Evolutionary conservation across 2,888 invertebrate species (phyloP), one percentile per base, ranked within the genome.

Genomic region (Automeris io): DNA sequence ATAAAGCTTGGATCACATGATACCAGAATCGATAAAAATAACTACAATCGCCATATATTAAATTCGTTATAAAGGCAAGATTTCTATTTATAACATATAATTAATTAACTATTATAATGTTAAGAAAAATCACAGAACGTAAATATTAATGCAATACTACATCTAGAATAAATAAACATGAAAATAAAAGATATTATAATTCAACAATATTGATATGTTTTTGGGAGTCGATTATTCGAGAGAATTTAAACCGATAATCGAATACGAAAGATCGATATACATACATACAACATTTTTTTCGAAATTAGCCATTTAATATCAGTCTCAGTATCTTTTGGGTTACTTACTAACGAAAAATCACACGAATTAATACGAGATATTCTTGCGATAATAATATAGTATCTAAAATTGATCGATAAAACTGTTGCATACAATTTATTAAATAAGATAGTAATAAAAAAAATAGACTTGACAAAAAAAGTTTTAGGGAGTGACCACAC

Each of bases 1-100:
- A n/a, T n/a, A n/a, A n/a, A n/a, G n/a, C n/a, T n/a, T n/a, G n/a
- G n/a, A n/a, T n/a, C n/a, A n/a, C n/a, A n/a, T n/a, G n/a, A n/a
- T n/a, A 22, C 8, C 37, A 31, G 23, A 11, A 23, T 32, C 23
- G 32, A 37, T 11, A 23, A 8, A 3, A 19, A 18, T 23, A 16
- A 37, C 32, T 32, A 32, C 16, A 23, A 16, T 12, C 18, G 18
- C 23, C 5, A 54, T 54, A 47, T 55, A 69, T 61, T 80, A 80
- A 80, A 81, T 80, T 80, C 80, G 80, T 79, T 67, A 61, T 46
- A 64, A 74, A 75, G 80, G 80, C 80, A 81, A 80, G 77, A 71
- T 59, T 60, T 35, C 29, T 51, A 49, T 41, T 53, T 54, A 54
- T 48, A 48, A 43, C 41, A 51, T 22, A 42, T 44, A 31, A 33